Percentiles rank a stretch among this genome's conserved stretches.
These are phyloP conservation scores for Drosophila nr. medialis DNA, from an alignment of 2,888 invertebrate genomes.

Conservation along the genomic window DNA sequence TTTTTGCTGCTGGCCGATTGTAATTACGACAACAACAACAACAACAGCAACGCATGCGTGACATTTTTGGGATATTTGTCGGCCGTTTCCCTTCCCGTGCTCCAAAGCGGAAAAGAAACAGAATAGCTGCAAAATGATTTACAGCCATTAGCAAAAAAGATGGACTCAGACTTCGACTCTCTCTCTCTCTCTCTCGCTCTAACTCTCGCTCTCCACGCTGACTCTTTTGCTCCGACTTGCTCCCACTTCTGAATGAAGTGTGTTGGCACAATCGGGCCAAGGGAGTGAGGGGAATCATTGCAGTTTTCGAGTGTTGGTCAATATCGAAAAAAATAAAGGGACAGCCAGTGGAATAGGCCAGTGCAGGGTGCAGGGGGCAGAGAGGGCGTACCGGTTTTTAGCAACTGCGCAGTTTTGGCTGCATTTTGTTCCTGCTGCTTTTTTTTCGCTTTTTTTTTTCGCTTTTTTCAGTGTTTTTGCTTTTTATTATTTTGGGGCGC, in stretches of 20 bases:
- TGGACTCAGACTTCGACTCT: background rate
- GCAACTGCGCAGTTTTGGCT: constrained; percentile 63
- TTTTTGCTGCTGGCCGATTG: constrained; percentile 4
- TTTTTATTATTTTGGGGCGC: constrained; percentile 60
- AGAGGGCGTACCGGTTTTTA: constrained; percentile 34
- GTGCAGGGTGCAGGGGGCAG: background rate
- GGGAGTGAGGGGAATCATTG: constrained; percentile 1
- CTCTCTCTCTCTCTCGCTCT: background rate
- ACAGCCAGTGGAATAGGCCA: constrained; percentile 13
- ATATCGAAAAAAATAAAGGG: constrained; percentile 43
- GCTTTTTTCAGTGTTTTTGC: constrained; percentile 10
- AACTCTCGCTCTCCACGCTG: background rate
- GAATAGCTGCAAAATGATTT: constrained; percentile 72
- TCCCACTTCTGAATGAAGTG: constrained; percentile 51
- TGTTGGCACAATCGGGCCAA: background rate
- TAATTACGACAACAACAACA: constrained; percentile 21
- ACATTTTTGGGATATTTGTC: constrained; percentile 75
- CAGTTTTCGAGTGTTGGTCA: constrained; percentile 56
- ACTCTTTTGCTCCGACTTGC: background rate
- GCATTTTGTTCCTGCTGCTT: constrained; percentile 26
- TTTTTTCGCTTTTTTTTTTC: no score
- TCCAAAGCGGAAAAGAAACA: constrained; percentile 40
- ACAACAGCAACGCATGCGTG: constrained; percentile 70
- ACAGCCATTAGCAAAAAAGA: constrained; percentile 40
- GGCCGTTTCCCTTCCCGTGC: constrained; percentile 51